phyloP scores from a whole-genome alignment of 1,140 invertebrate genomes.

The Cheumatopsyche charites region DNA sequence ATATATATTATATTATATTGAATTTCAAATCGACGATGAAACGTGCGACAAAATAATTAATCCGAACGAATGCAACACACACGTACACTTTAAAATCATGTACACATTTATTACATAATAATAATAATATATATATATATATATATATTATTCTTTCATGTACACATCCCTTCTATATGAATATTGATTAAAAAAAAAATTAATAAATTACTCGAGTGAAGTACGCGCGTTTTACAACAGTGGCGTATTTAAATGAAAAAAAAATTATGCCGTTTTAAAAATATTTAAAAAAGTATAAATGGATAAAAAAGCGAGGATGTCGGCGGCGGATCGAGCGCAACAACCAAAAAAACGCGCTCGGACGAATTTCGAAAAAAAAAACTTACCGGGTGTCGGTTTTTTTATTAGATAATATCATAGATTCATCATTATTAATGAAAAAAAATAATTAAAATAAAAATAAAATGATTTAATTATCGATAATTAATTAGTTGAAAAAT shows the following conservation, averaged over 20 bases:
- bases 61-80: neutral
- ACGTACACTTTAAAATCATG: neutral
- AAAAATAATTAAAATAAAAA: constrained; percentile 37
- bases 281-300: neutral
- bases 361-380: constrained; percentile 40
- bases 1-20: too few relatives aligned
- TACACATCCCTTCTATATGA: too few relatives aligned
- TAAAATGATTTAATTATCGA: constrained; percentile 48
- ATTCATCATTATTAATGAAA: constrained; percentile 39
- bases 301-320: constrained; percentile 18
- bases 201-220: too few relatives aligned
- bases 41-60: constrained; percentile 39
- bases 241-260: neutral
- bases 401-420: constrained; percentile 48
- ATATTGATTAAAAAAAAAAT: too few relatives aligned
- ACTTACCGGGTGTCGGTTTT: constrained; percentile 46
- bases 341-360: constrained; percentile 38
- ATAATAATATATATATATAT: neutral
- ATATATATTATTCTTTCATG: too few relatives aligned
- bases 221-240: too few relatives aligned
- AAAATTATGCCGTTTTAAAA: neutral
- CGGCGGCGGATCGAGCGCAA: constrained; percentile 35
- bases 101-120: neutral
- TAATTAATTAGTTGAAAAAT: constrained; percentile 48
- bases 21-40: constrained; percentile 42